phyloP scores from a whole-genome alignment of 2,797 vertebrate species.

The Enteromius unitaeniatus region DNA sequence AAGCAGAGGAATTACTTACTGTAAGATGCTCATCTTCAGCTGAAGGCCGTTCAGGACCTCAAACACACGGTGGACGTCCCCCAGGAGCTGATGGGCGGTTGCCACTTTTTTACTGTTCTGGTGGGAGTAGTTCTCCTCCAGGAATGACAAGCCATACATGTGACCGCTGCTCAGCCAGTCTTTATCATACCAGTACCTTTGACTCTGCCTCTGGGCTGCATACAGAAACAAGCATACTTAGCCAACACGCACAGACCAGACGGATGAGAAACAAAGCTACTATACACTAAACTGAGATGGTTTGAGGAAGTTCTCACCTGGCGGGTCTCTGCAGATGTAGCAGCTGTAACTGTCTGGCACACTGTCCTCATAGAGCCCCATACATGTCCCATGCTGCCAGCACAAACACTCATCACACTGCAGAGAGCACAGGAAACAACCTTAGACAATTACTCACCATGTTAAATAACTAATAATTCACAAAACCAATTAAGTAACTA shows the following conservation, averaged over 20 bases:
- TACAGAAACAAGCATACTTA: constrained; percentile 7
- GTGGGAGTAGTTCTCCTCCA: constrained; percentile 94
- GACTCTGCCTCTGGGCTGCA: constrained; percentile 88
- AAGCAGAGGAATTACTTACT: constrained; percentile 78
- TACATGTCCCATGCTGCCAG: constrained; percentile 98
- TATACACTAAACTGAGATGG: not conserved
- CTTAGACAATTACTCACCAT: not conserved
- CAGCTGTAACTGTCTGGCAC: constrained; percentile 94
- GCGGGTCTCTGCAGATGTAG: constrained; percentile 92
- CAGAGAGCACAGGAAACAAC: not conserved
- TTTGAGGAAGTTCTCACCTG: constrained; percentile 77
- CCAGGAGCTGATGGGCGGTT: constrained; percentile 89
- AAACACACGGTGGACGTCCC: constrained; percentile 86
- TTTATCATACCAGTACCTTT: constrained; percentile 90
- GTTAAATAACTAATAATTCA: not conserved
- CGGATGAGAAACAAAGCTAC: not conserved
- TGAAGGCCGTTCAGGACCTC: constrained; percentile 92
- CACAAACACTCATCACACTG: constrained; percentile 96
- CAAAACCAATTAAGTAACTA: too few species aligned
- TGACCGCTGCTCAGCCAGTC: constrained; percentile 90
- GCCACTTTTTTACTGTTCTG: constrained; percentile 92
- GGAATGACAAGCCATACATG: constrained; percentile 93
- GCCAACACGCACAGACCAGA: not conserved
- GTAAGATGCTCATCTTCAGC: constrained; percentile 93
- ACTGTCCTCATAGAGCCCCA: constrained; percentile 94